Evolutionary conservation across 2,888 invertebrate genomes (phyloP).

Genomic region (Drosophila formosana): DNA sequence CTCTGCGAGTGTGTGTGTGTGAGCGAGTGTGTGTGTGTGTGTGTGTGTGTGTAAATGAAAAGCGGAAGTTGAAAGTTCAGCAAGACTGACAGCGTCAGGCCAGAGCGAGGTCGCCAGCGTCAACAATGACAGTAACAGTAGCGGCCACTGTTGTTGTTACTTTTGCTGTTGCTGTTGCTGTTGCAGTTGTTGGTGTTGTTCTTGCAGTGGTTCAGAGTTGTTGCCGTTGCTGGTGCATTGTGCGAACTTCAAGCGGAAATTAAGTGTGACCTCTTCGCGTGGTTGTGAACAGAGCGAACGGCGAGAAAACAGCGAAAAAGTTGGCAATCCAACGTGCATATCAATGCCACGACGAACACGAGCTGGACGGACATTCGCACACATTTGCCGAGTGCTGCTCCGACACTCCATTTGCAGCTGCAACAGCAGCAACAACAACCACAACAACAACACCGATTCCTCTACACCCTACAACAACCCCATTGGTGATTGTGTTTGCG

Average conservation of each 20-base stretch:
- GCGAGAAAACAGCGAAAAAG: constrained; percentile 47
- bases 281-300: constrained; percentile 54
- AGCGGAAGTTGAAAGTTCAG: constrained; percentile 79
- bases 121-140: constrained; percentile 68
- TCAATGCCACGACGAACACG: constrained; percentile 45
- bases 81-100: constrained; percentile 65
- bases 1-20: constrained; percentile 16
- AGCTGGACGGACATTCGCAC: constrained; percentile 29
- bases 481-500: constrained; percentile 78
- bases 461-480: neutral
- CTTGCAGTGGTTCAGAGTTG: constrained; percentile 10
- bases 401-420: constrained; percentile 72
- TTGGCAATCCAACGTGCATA: constrained; percentile 57
- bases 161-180: constrained; percentile 4
- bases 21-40: constrained; percentile 10
- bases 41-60: constrained; percentile 68
- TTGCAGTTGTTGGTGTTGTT: neutral
- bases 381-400: constrained; percentile 66
- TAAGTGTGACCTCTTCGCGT: constrained; percentile 80
- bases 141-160: constrained; percentile 46
- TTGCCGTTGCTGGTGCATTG: constrained; percentile 27
- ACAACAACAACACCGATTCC: neutral
- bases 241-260: constrained; percentile 75
- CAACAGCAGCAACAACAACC: constrained; percentile 3
- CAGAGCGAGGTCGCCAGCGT: constrained; percentile 65